These are phyloP conservation scores for Tolmerus cingulatus DNA, from an alignment of 2,888 invertebrate species.

Conservation along the genomic window DNA sequence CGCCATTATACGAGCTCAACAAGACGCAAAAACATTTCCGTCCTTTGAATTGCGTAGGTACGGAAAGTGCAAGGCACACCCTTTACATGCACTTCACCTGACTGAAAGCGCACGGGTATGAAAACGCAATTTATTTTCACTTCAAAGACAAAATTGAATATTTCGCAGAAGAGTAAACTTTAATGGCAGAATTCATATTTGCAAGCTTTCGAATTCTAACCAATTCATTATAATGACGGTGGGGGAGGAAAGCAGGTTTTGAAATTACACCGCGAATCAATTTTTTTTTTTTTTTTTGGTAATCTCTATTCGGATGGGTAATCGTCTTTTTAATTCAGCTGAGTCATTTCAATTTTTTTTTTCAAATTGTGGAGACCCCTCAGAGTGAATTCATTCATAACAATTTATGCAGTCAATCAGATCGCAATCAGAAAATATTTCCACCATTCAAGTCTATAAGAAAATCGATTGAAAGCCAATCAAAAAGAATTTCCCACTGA, in stretches of 20 bases:
- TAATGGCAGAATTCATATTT: background rate
- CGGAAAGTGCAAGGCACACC: background rate
- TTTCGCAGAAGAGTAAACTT: background rate
- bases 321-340: slow-evolving; percentile 10
- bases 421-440: slow-evolving; percentile 37
- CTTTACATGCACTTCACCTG: background rate
- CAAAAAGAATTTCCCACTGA: slow-evolving; percentile 39
- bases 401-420: slow-evolving; percentile 30
- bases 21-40: background rate
- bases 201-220: background rate
- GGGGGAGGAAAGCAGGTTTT: background rate
- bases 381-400: slow-evolving; percentile 2
- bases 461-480: slow-evolving; percentile 41
- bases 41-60: background rate
- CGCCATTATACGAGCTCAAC: background rate
- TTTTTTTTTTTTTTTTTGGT: background rate
- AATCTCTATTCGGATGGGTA: background rate
- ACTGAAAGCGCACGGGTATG: background rate
- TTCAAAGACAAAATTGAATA: slow-evolving; percentile 17
- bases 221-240: background rate
- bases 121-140: background rate
- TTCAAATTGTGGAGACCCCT: background rate
- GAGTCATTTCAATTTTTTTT: background rate
- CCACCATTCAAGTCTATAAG: slow-evolving; percentile 27
- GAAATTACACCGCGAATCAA: slow-evolving; percentile 19